Evolutionary conservation across 2,888 invertebrate species (phyloP), one percentile per base, ranked within the genome.

Genomic region (Cephalotes varians): DNA sequence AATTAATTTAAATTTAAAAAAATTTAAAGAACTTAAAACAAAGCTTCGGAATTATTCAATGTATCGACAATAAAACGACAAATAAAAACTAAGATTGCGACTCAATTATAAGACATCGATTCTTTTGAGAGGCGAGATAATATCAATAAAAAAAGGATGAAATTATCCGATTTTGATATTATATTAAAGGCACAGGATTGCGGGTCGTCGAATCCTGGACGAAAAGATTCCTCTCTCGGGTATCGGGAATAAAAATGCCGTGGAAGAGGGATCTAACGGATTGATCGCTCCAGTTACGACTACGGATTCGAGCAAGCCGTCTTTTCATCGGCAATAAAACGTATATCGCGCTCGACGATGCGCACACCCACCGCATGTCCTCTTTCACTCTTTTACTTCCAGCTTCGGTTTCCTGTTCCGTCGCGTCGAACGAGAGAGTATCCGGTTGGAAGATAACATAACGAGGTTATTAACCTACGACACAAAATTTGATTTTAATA

Each of bases 281-380:
- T 79, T 79, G 77, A 79, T 79, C 77, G 69, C 77, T 79, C 69
- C 77, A 79, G 77, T 79, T 79, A 79, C 77, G 56, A 25, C 56
- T 34, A 44, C 44, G 77, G 69, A 82, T 77, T 77, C 82, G 58
- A 58, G 64, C 82, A 58, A 83, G 65, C 80, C 58, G 83, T 79
- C 83, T 80, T 80, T 80, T 83, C 83, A 80, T 79, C 72, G 80
- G 72, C 83, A 72, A 80, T 80, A 83, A 72, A 79, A 71, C 56
- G 83, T 77, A 81, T 77, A 77, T 77, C 74, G 44, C 40, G 65
- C 31, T 60, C 73, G 49, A 62, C 40, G 25, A 25, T 37, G 62
- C 25, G 81, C 77, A 56, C 56, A 51, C 54, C 64, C 34, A 40
- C 25, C 62, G 31, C 40, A 56, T 65, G 64, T 79, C 77, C 77